Base-by-base conservation (phyloP, 2,797 vertebrate genomes). In the Urosaurus nigricauda region DNA sequence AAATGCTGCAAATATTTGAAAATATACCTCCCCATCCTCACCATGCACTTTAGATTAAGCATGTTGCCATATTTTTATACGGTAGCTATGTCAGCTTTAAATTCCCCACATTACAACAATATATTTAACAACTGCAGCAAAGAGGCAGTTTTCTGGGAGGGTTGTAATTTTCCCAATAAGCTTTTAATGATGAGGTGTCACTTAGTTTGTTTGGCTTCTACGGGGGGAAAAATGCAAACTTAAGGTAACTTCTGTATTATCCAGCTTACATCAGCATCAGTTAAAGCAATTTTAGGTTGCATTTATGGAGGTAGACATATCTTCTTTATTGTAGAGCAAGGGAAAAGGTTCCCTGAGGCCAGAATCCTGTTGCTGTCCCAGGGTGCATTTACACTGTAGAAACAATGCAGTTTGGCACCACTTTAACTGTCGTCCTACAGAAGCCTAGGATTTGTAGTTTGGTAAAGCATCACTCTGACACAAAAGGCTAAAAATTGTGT, bases 1-100 rank as follows among this genome's bases (percentile, higher is more conserved):
- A 86, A 93, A 94, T 92, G 79, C 75, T 86, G 92, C 91, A 92
- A 83, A 90, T 92, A 95, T 96, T 92, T 77, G 91, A 93, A 96
- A 95, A 95, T 87, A 85, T 63, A 91, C n/a, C 91, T 92, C 96
- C 95, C 81, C 75, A 70, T 60, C 88, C 77, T 74, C 81, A 0
- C 29, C 32, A 1, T 4, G 68, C 53, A 90, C 86, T 94, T 91
- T 85, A 91, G 91, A 95, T 95, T 91, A 94, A 94, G n/a, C 68
- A 92, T 78, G 85, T 83, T 85, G 65, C 13, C 14, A 51, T 74
- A 65, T 83, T 75, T 89, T 89, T 94, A 88, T 90, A 89, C 19
- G 93, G 35, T 80, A 74, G 82, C 91, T 94, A 84, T 32, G 86
- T 81, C 19, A 94, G 79, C 78, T 85, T 80, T 90, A 93, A 83